phyloP scores from a whole-genome alignment of 2,888 invertebrate species.

The Melanchra persicariae region DNA sequence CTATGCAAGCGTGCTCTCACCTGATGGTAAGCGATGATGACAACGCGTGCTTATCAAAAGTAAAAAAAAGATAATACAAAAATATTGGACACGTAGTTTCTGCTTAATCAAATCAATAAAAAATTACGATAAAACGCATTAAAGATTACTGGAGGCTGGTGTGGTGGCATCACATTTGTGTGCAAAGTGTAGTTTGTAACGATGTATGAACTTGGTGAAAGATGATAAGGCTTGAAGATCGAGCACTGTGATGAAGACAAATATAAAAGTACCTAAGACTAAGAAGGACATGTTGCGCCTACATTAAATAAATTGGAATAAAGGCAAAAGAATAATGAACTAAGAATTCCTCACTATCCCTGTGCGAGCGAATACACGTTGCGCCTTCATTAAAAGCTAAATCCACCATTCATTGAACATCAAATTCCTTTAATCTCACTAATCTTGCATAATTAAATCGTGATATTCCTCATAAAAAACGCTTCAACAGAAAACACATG shows the following conservation, averaged over 20 bases:
- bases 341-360: not conserved
- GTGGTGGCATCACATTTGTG: no score
- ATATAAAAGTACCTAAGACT: no score
- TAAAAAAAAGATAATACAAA: no score
- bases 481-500: slow-evolving; percentile 55
- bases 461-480: slow-evolving; percentile 52
- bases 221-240: not conserved
- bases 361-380: not conserved
- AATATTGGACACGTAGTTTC: no score
- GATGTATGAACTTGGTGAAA: not conserved
- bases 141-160: no score
- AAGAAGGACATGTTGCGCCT: not conserved
- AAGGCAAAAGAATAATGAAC: not conserved
- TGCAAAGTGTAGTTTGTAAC: no score
- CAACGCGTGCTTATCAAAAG: no score
- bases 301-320: not conserved
- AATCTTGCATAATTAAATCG: slow-evolving; percentile 54
- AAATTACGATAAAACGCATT: no score
- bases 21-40: no score
- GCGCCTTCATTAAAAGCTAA: slow-evolving; percentile 17
- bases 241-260: no score
- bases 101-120: no score
- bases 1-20: no score
- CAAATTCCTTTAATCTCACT: slow-evolving; percentile 31
- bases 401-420: slow-evolving; percentile 38